Base-by-base conservation (phyloP, 2,113 vertebrate genomes). In the Microtus ochrogaster region DNA sequence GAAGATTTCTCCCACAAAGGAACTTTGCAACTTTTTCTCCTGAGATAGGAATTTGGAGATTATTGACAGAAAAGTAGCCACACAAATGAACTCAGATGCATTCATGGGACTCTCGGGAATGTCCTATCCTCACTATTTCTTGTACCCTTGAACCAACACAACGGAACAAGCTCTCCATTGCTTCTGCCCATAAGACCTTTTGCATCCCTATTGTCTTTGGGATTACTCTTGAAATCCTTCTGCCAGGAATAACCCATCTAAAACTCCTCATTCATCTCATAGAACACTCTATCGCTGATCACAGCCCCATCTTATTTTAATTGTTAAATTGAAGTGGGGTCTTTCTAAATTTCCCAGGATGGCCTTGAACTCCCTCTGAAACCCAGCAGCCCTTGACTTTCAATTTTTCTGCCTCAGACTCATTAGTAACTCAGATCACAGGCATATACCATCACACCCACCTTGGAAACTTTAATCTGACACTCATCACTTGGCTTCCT, bases 1-100 rank as follows among this genome's bases (percentile, higher is more conserved):
- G 41, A 99, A 98, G 0, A 99, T 99, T 98, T 99, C 99, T 0
- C 99, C 99, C 65, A 99, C 98, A 97, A 99, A 99, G 98, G 99
- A 99, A 94, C 99, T 99, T 98, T 99, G 99, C 99, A 99, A 26
- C 2, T 61, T 28, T 99, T 97, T 99, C 99, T 79, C 99, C 97
- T 26, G 98, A 98, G 70, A 98, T 98, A 0, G 98, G 99, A 98
- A 98, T 99, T 63, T 99, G 98, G 63, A 99, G 98, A 0, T 99
- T 99, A 98, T 98, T 99, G 58, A 99, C 99, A 93, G 99, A 99
- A 3, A 99, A 99, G 97, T 98, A 99, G 91, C 99, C 99, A 0
- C 99, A 99, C 0, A 97, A 98, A 33, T 98, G 66, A 30, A 99
- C 99, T 99, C 99, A 97, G 41, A 99, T 99, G 95, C 99, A 99